phyloP scores from a whole-genome alignment of 2,888 invertebrate genomes.

The Branchipolynoe longqiensis region DNA sequence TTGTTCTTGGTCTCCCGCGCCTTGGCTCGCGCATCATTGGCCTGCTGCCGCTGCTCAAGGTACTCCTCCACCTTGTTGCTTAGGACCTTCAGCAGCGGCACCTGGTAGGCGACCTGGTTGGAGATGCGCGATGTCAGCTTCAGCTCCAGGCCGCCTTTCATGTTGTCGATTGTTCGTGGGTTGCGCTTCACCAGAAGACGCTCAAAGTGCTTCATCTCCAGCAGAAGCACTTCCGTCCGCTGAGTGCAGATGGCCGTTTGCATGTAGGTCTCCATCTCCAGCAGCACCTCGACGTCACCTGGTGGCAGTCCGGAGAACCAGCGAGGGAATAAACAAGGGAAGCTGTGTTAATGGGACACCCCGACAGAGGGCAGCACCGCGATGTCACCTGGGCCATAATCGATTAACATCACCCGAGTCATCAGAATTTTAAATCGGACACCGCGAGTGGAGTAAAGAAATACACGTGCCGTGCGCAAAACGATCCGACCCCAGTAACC shows the following conservation, averaged over 20 bases:
- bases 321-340: too few relatives aligned
- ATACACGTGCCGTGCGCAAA: too few relatives aligned
- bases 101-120: constrained; percentile 33
- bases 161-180: constrained; percentile 78
- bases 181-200: constrained; percentile 79
- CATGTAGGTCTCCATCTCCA: constrained; percentile 78
- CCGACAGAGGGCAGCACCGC: too few relatives aligned
- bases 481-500: too few relatives aligned
- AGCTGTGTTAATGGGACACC: too few relatives aligned
- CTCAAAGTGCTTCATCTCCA: constrained; percentile 81
- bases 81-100: constrained; percentile 74
- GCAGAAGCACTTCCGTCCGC: constrained; percentile 77
- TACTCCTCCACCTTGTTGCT: constrained; percentile 64
- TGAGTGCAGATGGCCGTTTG: constrained; percentile 79
- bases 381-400: too few relatives aligned
- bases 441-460: too few relatives aligned
- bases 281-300: constrained; percentile 77
- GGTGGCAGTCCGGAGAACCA: too few relatives aligned
- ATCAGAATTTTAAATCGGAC: too few relatives aligned
- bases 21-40: background rate
- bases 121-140: constrained; percentile 72
- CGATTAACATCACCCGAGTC: too few relatives aligned
- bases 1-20: constrained; percentile 3
- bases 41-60: constrained; percentile 14
- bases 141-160: constrained; percentile 75